Evolutionary conservation across 2,113 vertebrate species (phyloP), one percentile per base, ranked within the genome.

Genomic region (Pterocles orientalis): DNA sequence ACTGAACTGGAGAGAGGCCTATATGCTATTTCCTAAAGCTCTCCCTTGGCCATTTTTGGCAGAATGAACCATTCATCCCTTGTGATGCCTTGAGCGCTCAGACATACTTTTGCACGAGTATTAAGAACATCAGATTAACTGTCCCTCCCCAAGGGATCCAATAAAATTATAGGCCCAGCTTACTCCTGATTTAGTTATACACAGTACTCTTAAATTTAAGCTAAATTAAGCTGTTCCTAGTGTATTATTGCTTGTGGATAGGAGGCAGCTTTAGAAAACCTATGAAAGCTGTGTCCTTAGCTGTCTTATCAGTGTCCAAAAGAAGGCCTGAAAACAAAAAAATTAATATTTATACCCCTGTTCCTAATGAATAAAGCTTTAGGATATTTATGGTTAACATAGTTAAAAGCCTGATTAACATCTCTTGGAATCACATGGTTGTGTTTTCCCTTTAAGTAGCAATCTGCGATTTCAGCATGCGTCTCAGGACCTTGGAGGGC

Each of bases 361-460:
- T n/a, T 84, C 43, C 21, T 83, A 78, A 86, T 73, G 72, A n/a
- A 60, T 51, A 71, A 83, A 75, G n/a, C 65, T 86, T 86, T 56
- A 71, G 60, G 64, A 47, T 81, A 69, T 70, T 88, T 92, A 70
- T 47, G 36, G 61, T 83, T 69, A 68, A 68, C 1, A 5, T 71
- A 73, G 92, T 88, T 88, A 92, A 90, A 93, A 95, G 18, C n/a
- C 57, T 83, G 69, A 86, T 39, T 82, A 72, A 95, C 78, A 83
- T 23, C 51, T 62, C 50, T 76, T 64, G 64, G 48, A 77, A 94
- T 79, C 31, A 54, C 21, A 47, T 17, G 9, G 60, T n/a, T 62
- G 23, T 41, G 23, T 70, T 87, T 92, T 80, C 56, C 69, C 50
- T 90, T 80, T 61, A 83, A 2, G 2, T 68, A 68, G 17, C 72